phyloP scores from a whole-genome alignment of 2,888 invertebrate species.

The Polydrusus tereticollis region DNA sequence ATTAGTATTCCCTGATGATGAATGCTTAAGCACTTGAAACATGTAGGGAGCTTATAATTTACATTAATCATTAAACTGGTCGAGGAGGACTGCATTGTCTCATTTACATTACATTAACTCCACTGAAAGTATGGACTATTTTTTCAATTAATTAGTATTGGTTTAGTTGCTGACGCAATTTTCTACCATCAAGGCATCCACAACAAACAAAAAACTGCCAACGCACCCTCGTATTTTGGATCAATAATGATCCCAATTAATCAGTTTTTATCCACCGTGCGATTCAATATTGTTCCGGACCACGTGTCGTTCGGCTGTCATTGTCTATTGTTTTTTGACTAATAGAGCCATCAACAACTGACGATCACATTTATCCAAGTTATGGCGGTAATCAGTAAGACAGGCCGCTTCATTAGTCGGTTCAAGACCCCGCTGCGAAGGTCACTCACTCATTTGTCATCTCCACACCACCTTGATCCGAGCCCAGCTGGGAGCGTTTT shows the following conservation, averaged over 20 bases:
- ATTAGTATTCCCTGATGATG: too few species aligned
- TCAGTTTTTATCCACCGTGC: conserved; percentile 58
- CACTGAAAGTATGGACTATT: too few species aligned
- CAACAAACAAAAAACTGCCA: not conserved
- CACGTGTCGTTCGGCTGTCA: conserved; percentile 60
- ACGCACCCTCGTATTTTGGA: not conserved
- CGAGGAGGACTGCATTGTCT: too few species aligned
- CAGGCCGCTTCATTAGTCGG: conserved; percentile 62
- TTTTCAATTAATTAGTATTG: too few species aligned
- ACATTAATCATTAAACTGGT: too few species aligned
- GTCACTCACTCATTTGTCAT: conserved; percentile 66
- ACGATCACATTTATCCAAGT: conserved; percentile 63
- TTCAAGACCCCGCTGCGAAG: conserved; percentile 61
- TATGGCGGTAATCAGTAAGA: conserved; percentile 62
- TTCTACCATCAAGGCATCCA: not conserved
- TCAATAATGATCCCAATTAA: conserved; percentile 58
- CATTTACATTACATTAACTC: too few species aligned
- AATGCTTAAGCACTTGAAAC: too few species aligned
- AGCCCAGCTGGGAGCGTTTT: conserved; percentile 54
- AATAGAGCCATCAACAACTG: conserved; percentile 65
- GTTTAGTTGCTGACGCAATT: too few species aligned
- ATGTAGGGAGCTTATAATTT: too few species aligned
- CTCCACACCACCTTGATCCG: conserved; percentile 58
- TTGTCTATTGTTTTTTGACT: conserved; percentile 62
- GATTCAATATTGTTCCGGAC: conserved; percentile 61